Base-by-base conservation (phyloP, 2,797 vertebrate genomes). In the Aplochiton taeniatus region DNA sequence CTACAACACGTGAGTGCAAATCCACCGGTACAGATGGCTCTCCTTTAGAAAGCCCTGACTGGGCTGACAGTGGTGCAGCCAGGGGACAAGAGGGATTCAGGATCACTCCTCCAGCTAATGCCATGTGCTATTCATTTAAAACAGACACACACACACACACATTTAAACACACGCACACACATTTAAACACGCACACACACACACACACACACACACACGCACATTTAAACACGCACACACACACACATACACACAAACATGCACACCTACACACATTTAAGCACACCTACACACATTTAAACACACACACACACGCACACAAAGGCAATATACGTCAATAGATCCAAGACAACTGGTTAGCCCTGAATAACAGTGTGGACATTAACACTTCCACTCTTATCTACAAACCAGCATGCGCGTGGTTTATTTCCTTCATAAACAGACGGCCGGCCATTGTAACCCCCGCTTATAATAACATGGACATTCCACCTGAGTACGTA, bases 1-100 rank as follows among this genome's bases (percentile, higher is more conserved):
- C 77, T 66, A 73, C 70, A 31, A 56, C 80, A 59, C 41, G 68
- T 59, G 55, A 79, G 85, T 87, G 88, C 77, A 89, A 90, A 92
- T 91, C 89, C 89, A 50, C 63, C 52, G 11, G 16, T 60, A 56
- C 83, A 87, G 85, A 72, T 84, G 81, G 72, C 18, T 65, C 66
- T 65, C 60, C 72, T 67, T 70, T 18, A 49, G 71, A 12, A 31
- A 72, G 77, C 70, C 63, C 68, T 4, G 1, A 51, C 20, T 10
- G 13, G 62, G 67, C 61, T 65, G 61, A 73, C 68, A 77, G 81
- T 61, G 59, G 68, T 69, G 54, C 61, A 65, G 65, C 1, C 13
- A 19, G 76, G 70, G 82, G 77, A 80, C 14, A 44, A 52, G 6
- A 65, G 61, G 73, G 43, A 64, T 76, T 76, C 78, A 65, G 83